phyloP scores from a whole-genome alignment of 2,888 invertebrate species.

The Pedicia rivosa region DNA sequence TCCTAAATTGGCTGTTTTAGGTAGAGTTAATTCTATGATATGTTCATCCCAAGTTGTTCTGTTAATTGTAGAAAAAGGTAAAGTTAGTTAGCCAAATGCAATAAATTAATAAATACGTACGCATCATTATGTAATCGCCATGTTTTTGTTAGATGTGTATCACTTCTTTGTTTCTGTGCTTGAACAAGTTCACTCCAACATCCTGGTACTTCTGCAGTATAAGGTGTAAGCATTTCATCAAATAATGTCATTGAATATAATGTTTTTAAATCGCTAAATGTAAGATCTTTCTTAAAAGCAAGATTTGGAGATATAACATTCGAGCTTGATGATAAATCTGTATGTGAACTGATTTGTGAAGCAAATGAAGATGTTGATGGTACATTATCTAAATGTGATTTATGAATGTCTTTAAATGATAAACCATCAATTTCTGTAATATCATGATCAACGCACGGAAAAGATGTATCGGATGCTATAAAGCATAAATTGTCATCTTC shows the following conservation, averaged over 20 bases:
- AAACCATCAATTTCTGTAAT: constrained; percentile 21
- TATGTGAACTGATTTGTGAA: not conserved
- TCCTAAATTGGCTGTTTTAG: constrained; percentile 62
- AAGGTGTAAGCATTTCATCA: constrained; percentile 42
- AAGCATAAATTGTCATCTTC: constrained; percentile 40
- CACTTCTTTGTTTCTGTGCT: constrained; percentile 72
- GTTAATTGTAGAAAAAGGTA: constrained; percentile 11
- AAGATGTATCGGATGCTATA: constrained; percentile 10
- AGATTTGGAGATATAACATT: constrained; percentile 37
- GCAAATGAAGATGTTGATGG: constrained; percentile 6
- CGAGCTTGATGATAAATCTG: not conserved
- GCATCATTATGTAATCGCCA: constrained; percentile 81
- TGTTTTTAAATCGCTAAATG: constrained; percentile 42
- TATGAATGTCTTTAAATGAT: not conserved
- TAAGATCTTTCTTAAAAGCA: constrained; percentile 42
- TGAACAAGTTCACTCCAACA: constrained; percentile 91
- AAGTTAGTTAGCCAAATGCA: not conserved
- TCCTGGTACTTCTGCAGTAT: constrained; percentile 77
- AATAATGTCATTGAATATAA: constrained; percentile 63
- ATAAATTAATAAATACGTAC: constrained; percentile 25
- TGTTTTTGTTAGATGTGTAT: constrained; percentile 61
- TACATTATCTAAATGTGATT: constrained; percentile 1
- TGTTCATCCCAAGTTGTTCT: constrained; percentile 85
- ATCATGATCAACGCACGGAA: constrained; percentile 14
- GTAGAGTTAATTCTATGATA: constrained; percentile 73